Base-by-base conservation (phyloP, 2,888 invertebrate genomes). In the Seira ritae region DNA sequence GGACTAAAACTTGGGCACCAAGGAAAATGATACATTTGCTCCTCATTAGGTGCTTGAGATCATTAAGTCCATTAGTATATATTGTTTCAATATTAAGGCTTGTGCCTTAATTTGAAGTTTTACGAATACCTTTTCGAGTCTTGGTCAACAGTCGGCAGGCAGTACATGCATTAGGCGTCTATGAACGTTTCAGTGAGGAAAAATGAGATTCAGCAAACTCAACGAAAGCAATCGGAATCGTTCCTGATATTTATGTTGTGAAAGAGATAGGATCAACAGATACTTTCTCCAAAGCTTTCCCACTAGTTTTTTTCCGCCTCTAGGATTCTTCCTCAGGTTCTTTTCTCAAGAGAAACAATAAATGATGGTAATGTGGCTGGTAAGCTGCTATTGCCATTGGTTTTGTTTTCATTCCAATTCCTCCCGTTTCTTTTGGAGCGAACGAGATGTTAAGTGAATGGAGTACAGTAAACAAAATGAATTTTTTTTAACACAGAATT, bases 121-220 rank as follows among this genome's bases (percentile, higher is more conserved):
- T 31, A 31, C 31, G 31, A 31, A 31, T 4, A 31, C 3, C 3
- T 31, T 31, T 31, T 4, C 31, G 31, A 31, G 8, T 4, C 31
- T 31, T 8, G 31, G 31, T 31, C 31, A 31, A 31, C 8, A 31
- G 31, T 31, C 31, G 8, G 31, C 8, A 31, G 31, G 2, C 31
- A 31, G 31, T 31, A 31, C 31, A 31, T 31, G 31, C 8, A 31
- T 31, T 31, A 8, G 31, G 8, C 31, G 2, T 8, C 31, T 4
- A 31, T 31, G 31, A 8, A 31, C 31, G 31, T 31, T 31, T 31
- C 31, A 31, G 3, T 8, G 31, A 4, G 31, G 23, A 24, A 68
- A 76, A 76, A 67, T 76, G 76, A 76, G 66, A 76, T 76, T 76
- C 75, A 75, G 46, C 67, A 75, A 65, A 20, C 31, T 31, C 31